Conservation (phyloP, 2,797 vertebrate species). For the Pteronotus mesoamericanus region DNA sequence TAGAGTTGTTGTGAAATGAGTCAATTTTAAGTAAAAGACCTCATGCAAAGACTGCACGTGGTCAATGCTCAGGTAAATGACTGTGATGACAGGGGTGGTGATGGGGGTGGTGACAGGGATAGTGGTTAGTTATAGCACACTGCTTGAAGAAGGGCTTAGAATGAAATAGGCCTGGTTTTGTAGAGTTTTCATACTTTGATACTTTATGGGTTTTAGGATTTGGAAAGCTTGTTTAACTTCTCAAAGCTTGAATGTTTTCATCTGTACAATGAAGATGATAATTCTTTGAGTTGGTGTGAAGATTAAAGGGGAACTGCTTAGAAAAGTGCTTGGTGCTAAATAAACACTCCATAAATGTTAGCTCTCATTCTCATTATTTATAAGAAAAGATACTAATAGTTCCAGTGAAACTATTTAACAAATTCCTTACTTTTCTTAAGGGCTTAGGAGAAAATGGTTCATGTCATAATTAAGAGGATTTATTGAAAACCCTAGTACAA, state of each 20-base stretch:
- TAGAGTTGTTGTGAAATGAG: background rate
- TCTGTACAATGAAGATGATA: conserved; percentile 28
- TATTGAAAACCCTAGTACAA: conserved; percentile 16
- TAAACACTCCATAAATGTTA: conserved; percentile 48
- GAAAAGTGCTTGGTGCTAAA: conserved; percentile 30
- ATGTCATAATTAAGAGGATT: conserved; percentile 61
- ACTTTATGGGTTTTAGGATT: background rate
- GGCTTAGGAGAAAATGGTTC: conserved; percentile 64
- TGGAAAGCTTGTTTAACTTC: conserved; percentile 5
- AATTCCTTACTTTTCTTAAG: conserved; percentile 71
- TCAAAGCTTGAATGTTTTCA: conserved; percentile 7
- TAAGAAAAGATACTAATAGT: conserved; percentile 62
- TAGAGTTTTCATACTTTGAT: background rate
- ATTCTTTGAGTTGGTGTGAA: conserved; percentile 12
- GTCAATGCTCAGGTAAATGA: background rate
- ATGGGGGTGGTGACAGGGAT: accelerated
- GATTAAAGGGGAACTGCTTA: conserved; percentile 37
- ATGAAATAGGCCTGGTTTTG: background rate
- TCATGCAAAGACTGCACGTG: background rate
- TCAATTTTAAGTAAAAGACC: background rate
- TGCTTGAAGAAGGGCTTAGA: background rate
- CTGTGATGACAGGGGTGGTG: background rate
- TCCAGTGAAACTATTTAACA: conserved; percentile 69
- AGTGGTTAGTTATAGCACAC: background rate
- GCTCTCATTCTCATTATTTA: conserved; percentile 54